Evolutionary conservation across 2,113 vertebrate genomes (phyloP).

Genomic region (Eclectus roratus): DNA sequence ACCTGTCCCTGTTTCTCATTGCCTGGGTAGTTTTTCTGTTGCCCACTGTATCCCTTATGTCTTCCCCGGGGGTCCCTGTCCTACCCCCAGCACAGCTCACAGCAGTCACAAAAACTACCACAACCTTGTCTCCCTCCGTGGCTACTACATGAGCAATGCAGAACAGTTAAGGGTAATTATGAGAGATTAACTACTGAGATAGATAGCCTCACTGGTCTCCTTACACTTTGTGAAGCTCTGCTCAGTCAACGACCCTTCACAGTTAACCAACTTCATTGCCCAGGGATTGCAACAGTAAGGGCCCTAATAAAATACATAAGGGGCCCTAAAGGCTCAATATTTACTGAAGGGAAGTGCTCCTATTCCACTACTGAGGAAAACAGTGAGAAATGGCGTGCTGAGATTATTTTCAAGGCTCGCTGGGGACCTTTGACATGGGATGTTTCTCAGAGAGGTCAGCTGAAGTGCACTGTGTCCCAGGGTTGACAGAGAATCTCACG

Average conservation of each 20-base stretch:
- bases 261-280: not conserved
- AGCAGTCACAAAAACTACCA: not conserved
- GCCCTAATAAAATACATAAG: not conserved
- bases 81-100: not conserved
- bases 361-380: not conserved
- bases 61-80: accelerated
- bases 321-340: not conserved
- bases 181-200: not conserved
- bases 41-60: accelerated
- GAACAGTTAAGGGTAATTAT: not conserved
- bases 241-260: not conserved
- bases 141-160: not conserved
- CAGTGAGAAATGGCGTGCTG: not conserved
- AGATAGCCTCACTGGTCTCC: not conserved
- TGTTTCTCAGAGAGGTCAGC: not conserved
- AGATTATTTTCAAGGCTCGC: not conserved
- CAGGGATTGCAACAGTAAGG: not conserved
- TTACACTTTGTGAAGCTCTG: not conserved
- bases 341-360: not conserved
- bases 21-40: not conserved
- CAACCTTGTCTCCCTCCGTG: not conserved
- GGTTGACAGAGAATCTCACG: not conserved
- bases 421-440: not conserved
- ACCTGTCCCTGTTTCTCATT: not conserved
- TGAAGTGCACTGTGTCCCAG: not conserved